Conservation (phyloP, 2,888 invertebrate genomes). For the Drosophila algonquin region DNA sequence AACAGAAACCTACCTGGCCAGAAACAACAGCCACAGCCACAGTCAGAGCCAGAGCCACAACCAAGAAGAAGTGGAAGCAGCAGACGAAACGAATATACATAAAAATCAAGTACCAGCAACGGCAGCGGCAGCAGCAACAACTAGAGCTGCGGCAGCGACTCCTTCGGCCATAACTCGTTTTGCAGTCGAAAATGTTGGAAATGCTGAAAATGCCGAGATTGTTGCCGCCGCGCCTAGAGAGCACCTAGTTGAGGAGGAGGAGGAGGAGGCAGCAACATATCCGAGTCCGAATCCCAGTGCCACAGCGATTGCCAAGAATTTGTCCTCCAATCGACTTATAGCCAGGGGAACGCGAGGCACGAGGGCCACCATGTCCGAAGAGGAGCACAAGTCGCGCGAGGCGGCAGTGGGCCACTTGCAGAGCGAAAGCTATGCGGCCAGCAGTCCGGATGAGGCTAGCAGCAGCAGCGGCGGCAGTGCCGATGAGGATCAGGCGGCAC, state of each 20-base stretch:
- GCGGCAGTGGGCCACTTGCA: slow-evolving; percentile 52
- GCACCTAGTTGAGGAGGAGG: slow-evolving; percentile 42
- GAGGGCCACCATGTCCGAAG: slow-evolving; percentile 56
- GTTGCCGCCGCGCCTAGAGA: slow-evolving; percentile 61
- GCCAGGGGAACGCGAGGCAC: slow-evolving; percentile 27
- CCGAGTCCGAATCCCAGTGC: not conserved
- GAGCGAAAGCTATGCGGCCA: slow-evolving; percentile 66
- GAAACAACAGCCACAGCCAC: slow-evolving; percentile 24
- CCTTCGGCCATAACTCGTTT: slow-evolving; percentile 78
- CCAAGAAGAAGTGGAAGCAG: slow-evolving; percentile 70
- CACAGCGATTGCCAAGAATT: slow-evolving; percentile 55
- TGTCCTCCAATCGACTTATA: slow-evolving; percentile 54
- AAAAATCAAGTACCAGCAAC: slow-evolving; percentile 75
- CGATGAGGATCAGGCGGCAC: slow-evolving; percentile 35
- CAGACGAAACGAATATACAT: slow-evolving; percentile 76
- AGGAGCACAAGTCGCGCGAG: slow-evolving; percentile 15
- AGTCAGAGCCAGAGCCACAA: slow-evolving; percentile 4
- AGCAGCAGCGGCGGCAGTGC: slow-evolving; percentile 49
- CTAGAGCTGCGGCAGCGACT: slow-evolving; percentile 53
- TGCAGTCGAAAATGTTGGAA: slow-evolving; percentile 72
- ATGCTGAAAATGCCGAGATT: slow-evolving; percentile 47
- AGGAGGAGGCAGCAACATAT: slow-evolving; percentile 35
- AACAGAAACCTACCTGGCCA: slow-evolving; percentile 29
- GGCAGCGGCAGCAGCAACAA: slow-evolving; percentile 46
- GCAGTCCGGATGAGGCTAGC: slow-evolving; percentile 50